Evolutionary conservation across 2,113 vertebrate genomes (phyloP).

Genomic region (Phaetusa simplex): DNA sequence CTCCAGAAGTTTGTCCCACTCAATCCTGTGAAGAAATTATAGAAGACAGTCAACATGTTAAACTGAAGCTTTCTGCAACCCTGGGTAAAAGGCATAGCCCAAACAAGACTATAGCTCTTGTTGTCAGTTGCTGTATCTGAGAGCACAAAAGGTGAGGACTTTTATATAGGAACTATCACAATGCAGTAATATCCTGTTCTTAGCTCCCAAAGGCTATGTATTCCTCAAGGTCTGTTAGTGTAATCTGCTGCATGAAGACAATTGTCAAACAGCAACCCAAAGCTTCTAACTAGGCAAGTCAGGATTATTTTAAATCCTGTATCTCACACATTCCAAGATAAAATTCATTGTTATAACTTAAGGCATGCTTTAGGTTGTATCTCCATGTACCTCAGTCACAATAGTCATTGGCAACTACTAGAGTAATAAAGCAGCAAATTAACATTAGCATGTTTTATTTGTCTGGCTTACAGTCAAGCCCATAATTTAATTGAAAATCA

Average conservation of each 20-base stretch:
- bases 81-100: not conserved
- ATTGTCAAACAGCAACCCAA: not conserved
- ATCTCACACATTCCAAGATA: not conserved
- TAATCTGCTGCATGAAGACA: not conserved
- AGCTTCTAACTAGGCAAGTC: not conserved
- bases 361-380: not conserved
- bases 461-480: not conserved
- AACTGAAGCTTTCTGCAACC: not conserved
- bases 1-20: conserved; percentile 99
- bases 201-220: not conserved
- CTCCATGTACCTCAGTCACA: not conserved
- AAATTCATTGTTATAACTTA: not conserved
- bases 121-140: not conserved
- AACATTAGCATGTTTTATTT: not conserved
- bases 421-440: not conserved
- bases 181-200: not conserved
- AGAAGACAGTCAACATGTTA: not conserved
- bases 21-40: conserved; percentile 81
- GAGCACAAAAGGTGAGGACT: not conserved
- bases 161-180: not conserved
- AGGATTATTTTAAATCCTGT: not conserved
- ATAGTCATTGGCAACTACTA: not conserved
- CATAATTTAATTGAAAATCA: not conserved
- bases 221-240: not conserved
- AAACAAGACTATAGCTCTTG: not conserved